Evolutionary conservation across 2,888 invertebrate genomes (phyloP).

Genomic region (Pycnomerus fuliginosus): DNA sequence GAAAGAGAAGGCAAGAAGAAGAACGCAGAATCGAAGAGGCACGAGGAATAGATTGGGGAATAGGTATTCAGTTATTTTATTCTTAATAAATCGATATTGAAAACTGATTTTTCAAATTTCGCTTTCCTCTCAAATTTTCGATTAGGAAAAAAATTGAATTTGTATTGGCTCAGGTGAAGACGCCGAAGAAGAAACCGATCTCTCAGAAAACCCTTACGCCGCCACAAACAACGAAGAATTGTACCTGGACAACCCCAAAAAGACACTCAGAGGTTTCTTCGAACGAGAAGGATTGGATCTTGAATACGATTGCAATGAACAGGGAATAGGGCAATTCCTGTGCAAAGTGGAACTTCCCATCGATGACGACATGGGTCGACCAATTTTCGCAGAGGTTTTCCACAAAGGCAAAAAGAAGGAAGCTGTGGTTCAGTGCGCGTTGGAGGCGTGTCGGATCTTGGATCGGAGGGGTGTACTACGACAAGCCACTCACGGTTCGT

Average conservation of each 20-base stretch:
- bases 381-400: constrained; percentile 79
- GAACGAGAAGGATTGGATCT: constrained; percentile 87
- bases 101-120: constrained; percentile 7
- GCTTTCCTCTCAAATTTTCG: too few relatives aligned
- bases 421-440: constrained; percentile 86
- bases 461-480: constrained; percentile 85
- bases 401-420: constrained; percentile 94
- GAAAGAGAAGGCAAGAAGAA: constrained; percentile 55
- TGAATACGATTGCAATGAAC: constrained; percentile 84
- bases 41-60: constrained; percentile 90
- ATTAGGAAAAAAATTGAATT: constrained; percentile 73
- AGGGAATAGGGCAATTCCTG: constrained; percentile 80
- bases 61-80: constrained; percentile 60
- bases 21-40: constrained; percentile 60
- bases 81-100: constrained; percentile 3
- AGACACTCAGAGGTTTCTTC: constrained; percentile 89
- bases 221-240: constrained; percentile 81
- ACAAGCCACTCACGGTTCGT: constrained; percentile 80
- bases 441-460: constrained; percentile 91
- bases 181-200: constrained; percentile 81
- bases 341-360: constrained; percentile 83
- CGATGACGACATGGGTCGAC: constrained; percentile 73
- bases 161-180: constrained; percentile 95
- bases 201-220: constrained; percentile 82
- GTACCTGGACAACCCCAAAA: constrained; percentile 93